A percentile compares a stretch with the other conserved stretches of the same genome.
Conservation (phyloP, 1,140 invertebrate genomes). For the Araneus ventricosus region DNA sequence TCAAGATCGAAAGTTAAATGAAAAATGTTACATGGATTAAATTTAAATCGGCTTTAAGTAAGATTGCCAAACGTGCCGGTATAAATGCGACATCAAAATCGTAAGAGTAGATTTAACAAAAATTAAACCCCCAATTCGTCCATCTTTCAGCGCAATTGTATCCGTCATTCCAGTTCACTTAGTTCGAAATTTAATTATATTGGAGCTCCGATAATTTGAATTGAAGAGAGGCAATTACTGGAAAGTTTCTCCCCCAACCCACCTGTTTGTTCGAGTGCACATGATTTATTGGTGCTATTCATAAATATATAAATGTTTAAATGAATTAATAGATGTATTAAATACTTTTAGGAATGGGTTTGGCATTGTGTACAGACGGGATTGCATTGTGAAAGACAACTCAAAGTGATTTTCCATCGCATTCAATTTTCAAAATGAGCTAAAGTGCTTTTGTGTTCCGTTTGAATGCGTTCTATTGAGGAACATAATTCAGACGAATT, state of each 20-base stretch:
- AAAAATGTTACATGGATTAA: not conserved
- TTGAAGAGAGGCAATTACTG: slow-evolving; percentile 25
- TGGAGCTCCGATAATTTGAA: slow-evolving; percentile 26
- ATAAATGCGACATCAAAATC: not conserved
- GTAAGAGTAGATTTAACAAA: not conserved
- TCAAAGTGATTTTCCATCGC: no score
- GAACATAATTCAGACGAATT: no score
- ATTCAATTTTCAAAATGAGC: no score
- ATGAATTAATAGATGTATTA: not conserved
- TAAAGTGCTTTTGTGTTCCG: no score
- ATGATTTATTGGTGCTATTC: not conserved
- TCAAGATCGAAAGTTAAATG: not conserved
- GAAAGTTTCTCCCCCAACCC: not conserved
- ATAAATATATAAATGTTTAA: slow-evolving; percentile 11
- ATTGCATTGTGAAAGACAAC: not conserved
- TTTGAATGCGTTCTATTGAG: no score
- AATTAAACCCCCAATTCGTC: not conserved
- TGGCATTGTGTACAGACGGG: not conserved
- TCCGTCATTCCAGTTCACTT: slow-evolving; percentile 19
- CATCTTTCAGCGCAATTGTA: not conserved
- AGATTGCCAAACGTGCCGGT: not conserved
- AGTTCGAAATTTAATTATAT: slow-evolving; percentile 17
- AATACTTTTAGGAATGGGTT: not conserved
- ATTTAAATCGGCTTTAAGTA: not conserved
- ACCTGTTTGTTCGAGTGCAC: not conserved